A percentile compares a stretch with the other conserved stretches of the same genome.
phyloP scores from a whole-genome alignment of 2,113 vertebrate species.

The Stigmatopora argus region DNA sequence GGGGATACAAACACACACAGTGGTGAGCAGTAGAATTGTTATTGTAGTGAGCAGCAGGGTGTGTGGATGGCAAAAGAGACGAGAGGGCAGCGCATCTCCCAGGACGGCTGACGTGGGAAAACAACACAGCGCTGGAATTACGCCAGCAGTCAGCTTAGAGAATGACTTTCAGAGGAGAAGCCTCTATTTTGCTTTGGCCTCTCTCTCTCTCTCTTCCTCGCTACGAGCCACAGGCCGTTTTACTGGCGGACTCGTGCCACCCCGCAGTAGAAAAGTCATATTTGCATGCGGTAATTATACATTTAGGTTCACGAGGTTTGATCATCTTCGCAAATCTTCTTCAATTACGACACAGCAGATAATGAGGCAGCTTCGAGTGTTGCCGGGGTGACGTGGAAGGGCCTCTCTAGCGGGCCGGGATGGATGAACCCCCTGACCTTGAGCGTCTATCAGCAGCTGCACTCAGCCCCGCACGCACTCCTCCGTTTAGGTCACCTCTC shows the following conservation, averaged over 20 bases:
- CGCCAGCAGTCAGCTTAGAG: conserved; percentile 39
- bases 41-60: conserved; percentile 9
- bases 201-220: neutral
- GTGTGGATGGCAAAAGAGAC: conserved; percentile 27
- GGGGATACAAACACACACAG: neutral
- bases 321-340: conserved; percentile 33
- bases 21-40: conserved; percentile 4
- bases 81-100: conserved; percentile 46
- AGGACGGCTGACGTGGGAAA: conserved; percentile 54
- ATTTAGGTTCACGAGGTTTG: conserved; percentile 38
- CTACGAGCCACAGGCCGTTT: conserved; percentile 13
- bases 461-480: conserved; percentile 16
- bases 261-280: conserved; percentile 7
- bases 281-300: conserved; percentile 26
- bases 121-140: conserved; percentile 38
- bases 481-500: conserved; percentile 48
- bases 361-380: conserved; percentile 20
- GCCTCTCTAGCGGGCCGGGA: conserved; percentile 22
- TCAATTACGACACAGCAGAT: conserved; percentile 29
- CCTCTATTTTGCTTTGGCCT: neutral
- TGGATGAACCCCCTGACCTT: conserved; percentile 59
- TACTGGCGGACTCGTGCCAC: conserved; percentile 12
- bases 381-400: conserved; percentile 40
- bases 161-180: conserved; percentile 32
- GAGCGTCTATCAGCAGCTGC: conserved; percentile 50